Base-by-base conservation (phyloP, 2,113 vertebrate species). In the Bos javanicus region DNA sequence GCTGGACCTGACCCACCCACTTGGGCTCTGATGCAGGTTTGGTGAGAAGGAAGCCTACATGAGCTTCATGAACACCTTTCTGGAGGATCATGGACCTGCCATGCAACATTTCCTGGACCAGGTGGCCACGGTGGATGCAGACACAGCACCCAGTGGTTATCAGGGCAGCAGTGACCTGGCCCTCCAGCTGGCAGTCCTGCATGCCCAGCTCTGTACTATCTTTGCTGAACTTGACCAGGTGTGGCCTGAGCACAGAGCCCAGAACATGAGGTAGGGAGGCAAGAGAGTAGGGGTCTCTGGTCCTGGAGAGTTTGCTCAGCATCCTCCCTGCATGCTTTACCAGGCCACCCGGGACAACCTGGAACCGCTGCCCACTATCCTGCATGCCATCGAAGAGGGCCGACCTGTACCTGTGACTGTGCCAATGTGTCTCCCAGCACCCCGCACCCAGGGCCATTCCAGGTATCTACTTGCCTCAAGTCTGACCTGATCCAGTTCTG, bases 41-140 rank as follows among this genome's bases (percentile, higher is more conserved):
- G 99, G 99, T 0, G 99, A 99, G 96, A 99, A 99, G 97, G 99
- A 99, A 95, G 99, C 99, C 93, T 99, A 99, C 98, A 99, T 99
- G 99, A 97, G 98, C 84, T 99, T 99, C 94, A 99, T 99, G 99
- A 99, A 99, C 3, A 99, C 99, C 14, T 99, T 99, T 98, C 95
- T 99, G 98, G 98, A 99, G 98, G 98, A 98, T 60, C 98, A 99
- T 95, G 99, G 99, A 98, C 98, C 99, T 30, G 97, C 98, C 92
- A 99, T 99, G 99, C 97, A 98, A 0, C 36, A 17, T 4, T 99
- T 99, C 96, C 98, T 99, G 93, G 98, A 98, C 96, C 99, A 98
- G 1, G 99, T 99, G 87, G 99, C 99, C 57, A 97, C 94, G 90
- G 98, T 98, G 0, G 99, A 99, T 96, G 97, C 98, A 1, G 98